Evolutionary conservation across 1,140 invertebrate species (phyloP).

Genomic region (Maniola jurtina): DNA sequence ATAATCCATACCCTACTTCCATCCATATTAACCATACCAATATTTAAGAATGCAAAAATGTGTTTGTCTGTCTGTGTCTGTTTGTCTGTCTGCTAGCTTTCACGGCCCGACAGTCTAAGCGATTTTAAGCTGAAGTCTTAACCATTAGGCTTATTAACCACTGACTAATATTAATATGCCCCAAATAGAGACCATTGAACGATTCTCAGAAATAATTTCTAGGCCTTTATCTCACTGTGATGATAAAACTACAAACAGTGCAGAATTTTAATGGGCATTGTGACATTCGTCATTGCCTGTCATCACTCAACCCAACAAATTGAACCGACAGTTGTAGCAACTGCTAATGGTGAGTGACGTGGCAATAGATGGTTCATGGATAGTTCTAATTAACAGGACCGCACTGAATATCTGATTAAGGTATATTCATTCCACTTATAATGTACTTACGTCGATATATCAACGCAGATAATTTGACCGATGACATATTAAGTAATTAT

Average conservation of each 20-base stretch:
- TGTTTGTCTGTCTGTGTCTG: too few species aligned
- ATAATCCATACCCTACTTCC: too few species aligned
- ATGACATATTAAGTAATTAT: too few species aligned
- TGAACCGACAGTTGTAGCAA: slow-evolving; percentile 24
- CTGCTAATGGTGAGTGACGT: slow-evolving; percentile 32
- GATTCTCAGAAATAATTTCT: slow-evolving; percentile 2
- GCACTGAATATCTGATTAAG: slow-evolving; percentile 26
- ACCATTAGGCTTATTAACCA: too few species aligned
- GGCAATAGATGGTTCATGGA: slow-evolving; percentile 24
- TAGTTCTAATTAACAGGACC: slow-evolving; percentile 26
- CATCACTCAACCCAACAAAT: slow-evolving; percentile 29
- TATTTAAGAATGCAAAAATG: too few species aligned
- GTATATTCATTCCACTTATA: slow-evolving; percentile 26
- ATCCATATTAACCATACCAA: too few species aligned
- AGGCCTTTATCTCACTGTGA: slow-evolving; percentile 5
- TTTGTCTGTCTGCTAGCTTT: too few species aligned
- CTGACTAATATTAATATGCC: too few species aligned
- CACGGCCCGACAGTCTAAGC: too few species aligned
- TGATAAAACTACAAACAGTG: slow-evolving; percentile 1
- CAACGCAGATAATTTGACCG: slow-evolving; percentile 6
- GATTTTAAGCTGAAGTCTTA: too few species aligned
- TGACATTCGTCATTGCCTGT: slow-evolving; percentile 18
- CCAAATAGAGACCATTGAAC: slow-evolving; percentile 2
- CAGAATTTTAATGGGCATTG: slow-evolving; percentile 22
- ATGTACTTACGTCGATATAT: slow-evolving; percentile 16